Base-by-base conservation (phyloP, 2,797 vertebrate species). In the Myioborus miniatus region DNA sequence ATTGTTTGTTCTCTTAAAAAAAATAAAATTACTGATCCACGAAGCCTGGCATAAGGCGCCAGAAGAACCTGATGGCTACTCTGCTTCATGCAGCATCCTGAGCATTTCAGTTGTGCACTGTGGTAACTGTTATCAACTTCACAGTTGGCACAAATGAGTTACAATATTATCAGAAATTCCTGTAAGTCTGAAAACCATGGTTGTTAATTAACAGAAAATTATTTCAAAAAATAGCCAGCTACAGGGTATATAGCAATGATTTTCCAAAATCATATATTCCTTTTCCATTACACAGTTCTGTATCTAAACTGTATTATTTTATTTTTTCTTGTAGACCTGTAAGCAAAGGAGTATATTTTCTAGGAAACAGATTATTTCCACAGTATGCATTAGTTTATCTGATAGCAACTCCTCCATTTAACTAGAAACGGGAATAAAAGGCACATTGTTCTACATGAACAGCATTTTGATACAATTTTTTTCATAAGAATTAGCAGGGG, bases 191-290 rank as follows among this genome's bases (percentile, higher is more conserved):
- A 83, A 93, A 30, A 64, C 62, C 60, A 37, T n/a, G 30, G 44
- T 27, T 95, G 53, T 47, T 86, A 90, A 90, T 90, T 95, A 83
- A 93, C 27, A 88, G 47, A 90, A 89, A 77, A 80, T 8, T 34
- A 74, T 64, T 78, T 41, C 15, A 29, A 72, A 83, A 64, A 17
- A n/a, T n/a, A 81, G 36, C 34, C 24, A 1, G 3, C 32, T 55
- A 47, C 30, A 50, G 37, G 32, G 27, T 47, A 89, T 9, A 7
- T 10, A 85, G 55, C 12, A 36, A 18, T 22, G 18, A 11, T 30
- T 74, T 65, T 7, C 15, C 0, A 15, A 82, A 87, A n/a, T 26
- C 2, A 1, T 27, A 53, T 60, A 77, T 93, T n/a, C 19, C 62
- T 89, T 77, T 83, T 59, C 50, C 55, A 14, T 49, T 44, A 49